Evolutionary conservation across 2,113 vertebrate species (phyloP).

Genomic region (Fregetta grallaria): DNA sequence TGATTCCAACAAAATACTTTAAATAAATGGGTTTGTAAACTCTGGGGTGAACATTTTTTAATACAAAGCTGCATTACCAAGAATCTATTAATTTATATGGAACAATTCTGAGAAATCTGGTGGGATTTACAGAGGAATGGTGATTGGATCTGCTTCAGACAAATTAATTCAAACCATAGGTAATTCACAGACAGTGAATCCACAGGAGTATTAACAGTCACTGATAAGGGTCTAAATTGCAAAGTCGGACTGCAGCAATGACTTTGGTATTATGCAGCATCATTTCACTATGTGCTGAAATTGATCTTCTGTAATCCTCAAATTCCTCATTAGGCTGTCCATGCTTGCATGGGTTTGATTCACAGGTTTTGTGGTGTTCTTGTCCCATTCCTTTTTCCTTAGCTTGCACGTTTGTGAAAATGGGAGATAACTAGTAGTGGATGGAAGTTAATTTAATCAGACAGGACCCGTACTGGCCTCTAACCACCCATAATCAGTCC

Average conservation of each 20-base stretch:
- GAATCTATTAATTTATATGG: slow-evolving; percentile 17
- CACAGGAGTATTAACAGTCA: slow-evolving; percentile 6
- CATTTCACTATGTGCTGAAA: slow-evolving; percentile 16
- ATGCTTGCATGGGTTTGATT: not conserved
- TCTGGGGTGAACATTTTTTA: not conserved
- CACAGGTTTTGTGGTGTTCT: not conserved
- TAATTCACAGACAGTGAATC: slow-evolving; percentile 39
- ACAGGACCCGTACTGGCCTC: not conserved
- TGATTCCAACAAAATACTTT: slow-evolving; percentile 6
- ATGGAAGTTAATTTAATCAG: not conserved
- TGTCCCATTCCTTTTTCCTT: not conserved
- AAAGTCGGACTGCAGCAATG: not conserved
- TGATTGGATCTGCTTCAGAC: slow-evolving; percentile 18
- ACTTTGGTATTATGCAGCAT: not conserved
- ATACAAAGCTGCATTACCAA: slow-evolving; percentile 6
- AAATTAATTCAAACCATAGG: slow-evolving; percentile 53
- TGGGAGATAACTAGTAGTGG: not conserved
- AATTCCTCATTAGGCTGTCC: slow-evolving; percentile 19
- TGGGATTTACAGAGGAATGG: not conserved
- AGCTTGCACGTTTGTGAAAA: not conserved
- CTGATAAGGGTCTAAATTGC: slow-evolving; percentile 38
- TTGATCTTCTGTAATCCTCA: slow-evolving; percentile 43
- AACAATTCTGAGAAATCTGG: slow-evolving; percentile 42
- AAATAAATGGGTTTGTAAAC: not conserved
- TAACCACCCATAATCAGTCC: not conserved